Conservation (phyloP, 2,113 vertebrate species). For the Pseudonaja textilis region DNA sequence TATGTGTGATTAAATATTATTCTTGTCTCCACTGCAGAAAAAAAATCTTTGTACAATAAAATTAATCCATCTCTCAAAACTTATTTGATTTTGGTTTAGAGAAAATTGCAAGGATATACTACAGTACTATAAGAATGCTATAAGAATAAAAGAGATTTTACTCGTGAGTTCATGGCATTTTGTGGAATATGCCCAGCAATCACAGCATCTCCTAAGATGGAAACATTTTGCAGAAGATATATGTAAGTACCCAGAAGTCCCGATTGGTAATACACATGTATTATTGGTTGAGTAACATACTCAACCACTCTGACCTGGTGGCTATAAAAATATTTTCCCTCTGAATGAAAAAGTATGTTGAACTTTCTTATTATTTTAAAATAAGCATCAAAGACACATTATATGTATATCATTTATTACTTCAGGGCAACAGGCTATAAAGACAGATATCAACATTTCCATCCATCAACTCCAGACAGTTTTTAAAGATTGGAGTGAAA, state of each 20-base stretch:
- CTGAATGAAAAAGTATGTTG: background rate
- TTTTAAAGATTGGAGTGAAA: background rate
- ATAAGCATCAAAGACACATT: background rate
- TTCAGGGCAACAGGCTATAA: background rate
- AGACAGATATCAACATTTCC: background rate
- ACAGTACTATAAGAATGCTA: background rate
- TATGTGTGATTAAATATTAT: background rate
- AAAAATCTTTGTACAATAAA: background rate
- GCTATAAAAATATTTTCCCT: background rate
- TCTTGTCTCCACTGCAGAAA: background rate
- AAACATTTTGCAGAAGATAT: background rate
- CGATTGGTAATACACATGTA: background rate
- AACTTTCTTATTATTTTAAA: background rate
- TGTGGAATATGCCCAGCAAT: background rate
- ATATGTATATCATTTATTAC: background rate
- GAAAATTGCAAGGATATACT: background rate
- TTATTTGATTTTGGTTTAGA: background rate
- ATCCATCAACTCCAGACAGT: background rate
- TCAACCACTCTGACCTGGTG: background rate
- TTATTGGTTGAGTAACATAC: no score
- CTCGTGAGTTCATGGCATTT: background rate
- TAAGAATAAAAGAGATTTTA: background rate
- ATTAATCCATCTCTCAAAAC: background rate
- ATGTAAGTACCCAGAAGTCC: background rate
- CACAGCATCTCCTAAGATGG: background rate